Conservation (phyloP, 1,140 invertebrate genomes). For the Ladona fulva region DNA sequence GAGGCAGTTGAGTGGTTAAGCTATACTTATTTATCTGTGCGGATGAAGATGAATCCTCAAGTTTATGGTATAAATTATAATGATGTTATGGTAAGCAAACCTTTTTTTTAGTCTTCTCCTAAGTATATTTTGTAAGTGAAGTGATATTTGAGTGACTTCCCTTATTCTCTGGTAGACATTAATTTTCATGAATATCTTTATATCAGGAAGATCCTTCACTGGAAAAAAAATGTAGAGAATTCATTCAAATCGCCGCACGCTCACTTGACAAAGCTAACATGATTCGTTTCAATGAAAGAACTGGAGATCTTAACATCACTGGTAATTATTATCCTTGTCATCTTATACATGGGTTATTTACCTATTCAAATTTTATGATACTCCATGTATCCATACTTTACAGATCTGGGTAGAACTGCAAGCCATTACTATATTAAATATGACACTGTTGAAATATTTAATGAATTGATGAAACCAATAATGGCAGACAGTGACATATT, state of each 20-base stretch:
- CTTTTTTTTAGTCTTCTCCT: constrained; percentile 16
- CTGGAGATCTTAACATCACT: constrained; percentile 71
- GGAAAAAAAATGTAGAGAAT: constrained; percentile 56
- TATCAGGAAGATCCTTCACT: constrained; percentile 66
- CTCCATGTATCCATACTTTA: constrained; percentile 23
- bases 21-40: constrained; percentile 92
- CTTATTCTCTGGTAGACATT: too few species aligned
- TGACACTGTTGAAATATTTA: constrained; percentile 86
- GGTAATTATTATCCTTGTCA: constrained; percentile 37
- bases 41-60: constrained; percentile 88
- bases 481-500: constrained; percentile 86
- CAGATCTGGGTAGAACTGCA: constrained; percentile 88
- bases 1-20: constrained; percentile 97
- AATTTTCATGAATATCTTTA: constrained; percentile 14
- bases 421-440: constrained; percentile 98
- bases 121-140: too few species aligned
- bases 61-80: constrained; percentile 75
- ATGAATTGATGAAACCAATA: constrained; percentile 61
- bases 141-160: too few species aligned
- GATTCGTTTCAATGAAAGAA: constrained; percentile 81
- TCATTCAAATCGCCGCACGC: constrained; percentile 72
- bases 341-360: constrained; percentile 5
- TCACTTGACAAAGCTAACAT: constrained; percentile 86
- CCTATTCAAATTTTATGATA: background rate
- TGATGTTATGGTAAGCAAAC: constrained; percentile 43